Evolutionary conservation across 1,140 invertebrate genomes (phyloP).

Genomic region (Homalodisca vitripennis): DNA sequence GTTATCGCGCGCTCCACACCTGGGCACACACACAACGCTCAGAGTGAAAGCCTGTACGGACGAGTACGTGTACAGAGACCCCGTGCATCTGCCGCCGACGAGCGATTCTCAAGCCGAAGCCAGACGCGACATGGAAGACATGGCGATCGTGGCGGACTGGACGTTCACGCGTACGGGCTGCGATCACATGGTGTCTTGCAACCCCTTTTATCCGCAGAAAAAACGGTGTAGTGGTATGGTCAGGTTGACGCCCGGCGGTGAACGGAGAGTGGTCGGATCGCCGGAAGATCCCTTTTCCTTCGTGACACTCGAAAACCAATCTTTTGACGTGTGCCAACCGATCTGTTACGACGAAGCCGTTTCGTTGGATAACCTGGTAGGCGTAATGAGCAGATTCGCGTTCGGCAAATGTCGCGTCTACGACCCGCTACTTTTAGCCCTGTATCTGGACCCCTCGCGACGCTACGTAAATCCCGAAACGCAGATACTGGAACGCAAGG

Average conservation of each 20-base stretch:
- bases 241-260: background rate
- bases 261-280: background rate
- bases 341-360: background rate
- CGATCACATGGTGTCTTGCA: background rate
- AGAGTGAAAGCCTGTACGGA: too few relatives aligned
- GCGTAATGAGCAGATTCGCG: background rate
- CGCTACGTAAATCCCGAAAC: background rate
- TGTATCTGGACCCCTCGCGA: background rate
- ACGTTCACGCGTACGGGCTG: background rate
- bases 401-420: background rate
- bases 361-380: background rate
- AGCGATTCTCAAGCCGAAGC: too few relatives aligned
- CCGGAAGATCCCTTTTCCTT: background rate
- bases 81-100: too few relatives aligned
- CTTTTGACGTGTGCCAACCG: constrained; percentile 2
- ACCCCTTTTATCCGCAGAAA: background rate
- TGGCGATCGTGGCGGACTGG: background rate
- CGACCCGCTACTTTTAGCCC: constrained; percentile 2
- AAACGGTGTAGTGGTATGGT: background rate
- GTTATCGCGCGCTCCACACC: too few relatives aligned
- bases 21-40: too few relatives aligned
- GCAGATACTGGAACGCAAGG: background rate
- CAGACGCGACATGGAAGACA: too few relatives aligned
- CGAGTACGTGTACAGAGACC: too few relatives aligned
- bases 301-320: background rate